Evolutionary conservation across 1,140 invertebrate species (phyloP), one percentile per base, ranked within the genome.

Genomic region (Drosophila bipectinata): DNA sequence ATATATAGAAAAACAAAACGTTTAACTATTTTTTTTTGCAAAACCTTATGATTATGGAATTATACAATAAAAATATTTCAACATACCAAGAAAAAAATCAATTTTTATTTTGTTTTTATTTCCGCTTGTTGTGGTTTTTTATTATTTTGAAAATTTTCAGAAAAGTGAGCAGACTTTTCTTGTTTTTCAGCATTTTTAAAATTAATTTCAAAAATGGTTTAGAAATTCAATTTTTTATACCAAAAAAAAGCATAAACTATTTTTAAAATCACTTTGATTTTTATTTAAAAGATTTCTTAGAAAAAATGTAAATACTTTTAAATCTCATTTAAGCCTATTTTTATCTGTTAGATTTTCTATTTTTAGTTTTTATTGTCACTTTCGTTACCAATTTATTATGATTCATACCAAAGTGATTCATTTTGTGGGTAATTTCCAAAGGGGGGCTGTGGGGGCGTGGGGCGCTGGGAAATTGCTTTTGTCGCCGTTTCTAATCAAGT

Each of bases 1-100:
- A 48, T 56, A 69, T 71, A 79, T 58, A 71, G 32, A 72, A 54
- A 61, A 7, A 45, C 26, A 28, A 87, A 73, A 59, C 64, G 68
- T 80, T 83, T 72, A 68, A 74, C 64, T 67, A 82, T 64, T 63
- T 56, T 77, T 49, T 76, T 88, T 78, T 66, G 74, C 77, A 72
- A 80, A 89, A 78, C 80, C 80, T 88, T 79, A 77, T 89, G 72
- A 82, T 78, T 80, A 85, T 77, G 58, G 68, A 80, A 77, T 74
- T 77, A 80, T 71, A 78, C 71, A 90, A 89, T 84, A 89, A 80
- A 78, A 69, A 69, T 89, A 85, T 81, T 85, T 85, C 77, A 87
- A 87, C 78, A 87, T 84, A 84, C 81, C 77, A 85, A 69, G 81
- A 77, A 84, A 77, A 52, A 64, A 78, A 52, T 62, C 41, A 41